Conservation (phyloP, 2,113 vertebrate species). For the Heterocephalus glaber region DNA sequence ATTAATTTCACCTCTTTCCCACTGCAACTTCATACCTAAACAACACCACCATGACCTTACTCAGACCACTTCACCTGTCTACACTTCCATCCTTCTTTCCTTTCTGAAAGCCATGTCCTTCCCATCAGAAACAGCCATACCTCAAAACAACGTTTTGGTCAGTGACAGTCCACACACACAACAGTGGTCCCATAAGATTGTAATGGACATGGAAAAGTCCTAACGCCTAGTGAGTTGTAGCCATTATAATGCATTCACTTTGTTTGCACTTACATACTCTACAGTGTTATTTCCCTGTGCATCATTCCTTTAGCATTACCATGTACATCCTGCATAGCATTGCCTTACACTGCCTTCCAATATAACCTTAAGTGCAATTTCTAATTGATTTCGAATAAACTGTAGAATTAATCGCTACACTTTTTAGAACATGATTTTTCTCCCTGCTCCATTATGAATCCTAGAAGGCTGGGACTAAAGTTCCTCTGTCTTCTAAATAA, state of each 20-base stretch:
- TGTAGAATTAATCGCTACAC: background rate
- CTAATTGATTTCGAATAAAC: conserved; percentile 51
- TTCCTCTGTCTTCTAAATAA: background rate
- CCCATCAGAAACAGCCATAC: background rate
- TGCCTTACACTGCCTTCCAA: conserved; percentile 9
- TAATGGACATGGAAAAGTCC: background rate
- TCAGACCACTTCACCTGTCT: background rate
- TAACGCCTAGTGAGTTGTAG: background rate
- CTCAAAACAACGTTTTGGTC: background rate
- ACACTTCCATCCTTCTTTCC: background rate
- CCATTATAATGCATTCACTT: background rate
- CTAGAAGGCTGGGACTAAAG: conserved; percentile 1
- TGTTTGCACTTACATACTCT: background rate
- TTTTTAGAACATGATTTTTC: conserved; percentile 20
- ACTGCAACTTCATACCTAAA: background rate
- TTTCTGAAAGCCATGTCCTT: conserved; percentile 12
- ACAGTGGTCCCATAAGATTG: background rate
- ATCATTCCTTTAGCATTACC: conserved; percentile 21
- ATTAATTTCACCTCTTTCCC: background rate
- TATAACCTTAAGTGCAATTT: conserved; percentile 23
- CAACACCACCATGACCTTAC: background rate
- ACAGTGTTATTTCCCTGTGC: background rate
- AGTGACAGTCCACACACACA: background rate
- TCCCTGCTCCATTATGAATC: conserved; percentile 46
- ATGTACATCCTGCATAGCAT: background rate